phyloP scores from a whole-genome alignment of 1,140 invertebrate genomes.

The Cherax destructor region DNA sequence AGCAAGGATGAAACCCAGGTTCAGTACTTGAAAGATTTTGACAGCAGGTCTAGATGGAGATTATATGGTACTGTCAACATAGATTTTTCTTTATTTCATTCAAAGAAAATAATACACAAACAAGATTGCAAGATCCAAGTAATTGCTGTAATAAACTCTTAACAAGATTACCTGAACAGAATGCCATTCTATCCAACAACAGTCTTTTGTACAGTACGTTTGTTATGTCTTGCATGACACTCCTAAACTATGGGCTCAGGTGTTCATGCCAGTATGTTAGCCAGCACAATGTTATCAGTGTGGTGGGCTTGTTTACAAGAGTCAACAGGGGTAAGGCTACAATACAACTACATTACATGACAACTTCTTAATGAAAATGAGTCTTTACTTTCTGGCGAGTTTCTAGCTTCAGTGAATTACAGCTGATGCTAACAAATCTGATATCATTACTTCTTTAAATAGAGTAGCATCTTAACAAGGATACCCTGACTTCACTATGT shows the following conservation, averaged over 20 bases:
- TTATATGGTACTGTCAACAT: too few species aligned
- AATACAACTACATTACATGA: neutral
- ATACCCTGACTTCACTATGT: neutral
- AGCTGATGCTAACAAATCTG: neutral
- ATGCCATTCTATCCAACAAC: neutral
- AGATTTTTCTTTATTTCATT: neutral
- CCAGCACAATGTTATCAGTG: neutral
- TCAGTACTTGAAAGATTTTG: neutral
- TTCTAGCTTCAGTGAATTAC: neutral
- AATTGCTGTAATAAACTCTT: neutral
- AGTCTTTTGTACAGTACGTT: too few species aligned
- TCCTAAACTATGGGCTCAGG: neutral
- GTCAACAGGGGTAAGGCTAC: neutral
- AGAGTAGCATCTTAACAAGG: neutral
- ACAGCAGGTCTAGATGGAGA: too few species aligned
- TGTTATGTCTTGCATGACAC: neutral
- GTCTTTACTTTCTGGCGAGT: neutral
- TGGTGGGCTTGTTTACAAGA: constrained; percentile 7
- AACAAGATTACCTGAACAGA: neutral
- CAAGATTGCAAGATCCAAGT: neutral
- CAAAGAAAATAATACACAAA: neutral
- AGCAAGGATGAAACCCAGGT: neutral
- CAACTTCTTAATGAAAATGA: neutral
- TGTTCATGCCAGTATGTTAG: neutral
- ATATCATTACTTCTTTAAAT: neutral